Base-by-base conservation (phyloP, 64 coral and sea anemone species). In the Acropora tenuis region DNA sequence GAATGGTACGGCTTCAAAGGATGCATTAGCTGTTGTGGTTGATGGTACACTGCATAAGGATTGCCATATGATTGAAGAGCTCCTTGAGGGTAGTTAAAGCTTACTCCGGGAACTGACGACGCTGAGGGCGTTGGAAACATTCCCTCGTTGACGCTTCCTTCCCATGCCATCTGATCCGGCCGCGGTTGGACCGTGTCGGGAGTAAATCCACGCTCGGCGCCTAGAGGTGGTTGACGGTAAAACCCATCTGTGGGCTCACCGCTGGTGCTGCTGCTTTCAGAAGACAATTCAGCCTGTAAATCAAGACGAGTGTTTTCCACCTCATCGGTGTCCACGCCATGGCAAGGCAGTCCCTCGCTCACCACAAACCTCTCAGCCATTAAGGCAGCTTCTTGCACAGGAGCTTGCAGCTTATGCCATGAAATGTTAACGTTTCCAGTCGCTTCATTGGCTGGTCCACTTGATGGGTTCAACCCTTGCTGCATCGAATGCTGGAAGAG, bases 201-300 rank as follows among this genome's bases (percentile, higher is more conserved):
- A 48, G 82, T 85, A 49, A 71, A 85, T 44, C 43, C 45, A 12
- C 82, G 82, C 63, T 85, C 82, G 0, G 61, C 82, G 11, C 82
- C 82, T 9, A 85, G 63, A 5, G 82, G 82, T 19, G 82, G 82
- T 49, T 85, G 82, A 49, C 82, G 82, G 45, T 44, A 85, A 49
- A 85, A 85, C 18, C 30, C 7, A 71, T 85, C 82, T 7, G 71
- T 7, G 6, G 46, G 46, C 16, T 85, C 63, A 8, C 46, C 82
- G 72, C 82, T 85, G 43, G 43, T 50, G 72, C 82, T 85, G 45
- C 82, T 85, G 63, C 63, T 71, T n/a, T 85, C 82, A 48, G 82
- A 85, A 12, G 82, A 85, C 45, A 85, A 11, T 72, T 85, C 82
- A 49, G 82, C 82, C 9, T 13, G 65, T 9, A 85, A 12, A 72